Percentiles rank a stretch among this genome's conserved stretches.
Conservation (phyloP, 37 sponge, comb jelly and placozoan species). For the Hexactinellida sp. region DNA sequence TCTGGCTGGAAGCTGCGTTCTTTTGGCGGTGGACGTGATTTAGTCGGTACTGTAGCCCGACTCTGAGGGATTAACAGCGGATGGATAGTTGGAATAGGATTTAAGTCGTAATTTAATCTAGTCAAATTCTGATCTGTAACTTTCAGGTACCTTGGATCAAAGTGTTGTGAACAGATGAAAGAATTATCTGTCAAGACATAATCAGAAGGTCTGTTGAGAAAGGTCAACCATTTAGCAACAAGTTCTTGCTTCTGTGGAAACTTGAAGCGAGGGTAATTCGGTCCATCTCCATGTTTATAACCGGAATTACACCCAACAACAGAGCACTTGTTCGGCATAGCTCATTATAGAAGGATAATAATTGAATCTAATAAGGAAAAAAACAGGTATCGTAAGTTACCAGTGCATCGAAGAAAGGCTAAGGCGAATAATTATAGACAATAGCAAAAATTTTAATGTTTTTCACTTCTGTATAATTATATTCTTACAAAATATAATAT, state of each 20-base stretch:
- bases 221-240: background rate
- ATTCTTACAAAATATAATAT: no score
- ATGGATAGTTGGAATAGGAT: conserved; percentile 2
- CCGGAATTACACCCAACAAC: background rate
- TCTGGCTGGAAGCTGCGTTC: background rate
- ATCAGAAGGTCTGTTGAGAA: background rate
- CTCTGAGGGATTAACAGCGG: background rate
- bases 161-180: background rate
- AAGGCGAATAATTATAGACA: no score
- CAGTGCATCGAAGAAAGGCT: no score
- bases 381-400: no score
- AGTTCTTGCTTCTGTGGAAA: conserved; percentile 8
- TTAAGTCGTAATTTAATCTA: background rate
- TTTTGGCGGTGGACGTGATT: background rate
- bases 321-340: conserved; percentile 11
- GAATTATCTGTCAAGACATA: background rate
- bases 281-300: background rate
- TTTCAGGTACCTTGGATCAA: conserved; percentile 1
- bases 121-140: background rate
- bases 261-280: background rate
- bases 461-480: no score
- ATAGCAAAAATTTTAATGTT: no score
- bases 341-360: background rate
- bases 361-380: background rate
- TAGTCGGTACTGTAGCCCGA: background rate